Conservation (phyloP, 2,113 vertebrate genomes). For the Marcusenius ussheri region DNA sequence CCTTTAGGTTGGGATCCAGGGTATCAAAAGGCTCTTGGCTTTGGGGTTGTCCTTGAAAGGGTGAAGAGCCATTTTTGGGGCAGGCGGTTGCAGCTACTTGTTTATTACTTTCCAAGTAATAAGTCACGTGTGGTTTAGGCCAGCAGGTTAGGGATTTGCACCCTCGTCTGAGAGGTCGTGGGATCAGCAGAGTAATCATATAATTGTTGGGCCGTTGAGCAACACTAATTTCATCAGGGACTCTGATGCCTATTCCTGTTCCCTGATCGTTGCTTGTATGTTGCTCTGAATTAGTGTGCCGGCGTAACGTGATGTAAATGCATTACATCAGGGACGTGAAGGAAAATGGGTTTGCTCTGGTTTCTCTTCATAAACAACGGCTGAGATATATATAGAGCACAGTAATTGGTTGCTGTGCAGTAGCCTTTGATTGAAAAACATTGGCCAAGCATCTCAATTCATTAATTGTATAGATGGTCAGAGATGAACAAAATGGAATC, state of each 20-base stretch:
- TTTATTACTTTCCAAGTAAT: not conserved
- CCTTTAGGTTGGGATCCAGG: not conserved
- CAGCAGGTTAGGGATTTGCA: not conserved
- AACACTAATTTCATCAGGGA: not conserved
- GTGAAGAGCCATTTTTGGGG: not conserved
- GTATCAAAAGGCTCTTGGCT: not conserved
- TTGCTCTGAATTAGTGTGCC: not conserved
- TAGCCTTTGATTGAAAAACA: not conserved
- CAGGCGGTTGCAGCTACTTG: not conserved
- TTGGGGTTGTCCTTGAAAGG: not conserved
- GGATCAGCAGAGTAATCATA: not conserved
- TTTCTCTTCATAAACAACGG: not conserved
- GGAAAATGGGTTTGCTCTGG: not conserved
- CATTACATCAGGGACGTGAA: not conserved
- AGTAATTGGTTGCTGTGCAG: not conserved
- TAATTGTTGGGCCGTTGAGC: not conserved
- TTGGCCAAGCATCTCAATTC: not conserved
- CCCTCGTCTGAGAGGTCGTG: not conserved
- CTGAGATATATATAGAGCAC: not conserved
- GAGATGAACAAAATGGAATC: not conserved
- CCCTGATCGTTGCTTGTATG: not conserved
- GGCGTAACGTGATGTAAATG: not conserved
- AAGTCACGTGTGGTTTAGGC: not conserved
- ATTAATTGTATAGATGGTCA: not conserved
- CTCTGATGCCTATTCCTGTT: not conserved